These are phyloP conservation scores for Poecilia gillii DNA, from an alignment of 2,797 vertebrate species.

Conservation along the genomic window DNA sequence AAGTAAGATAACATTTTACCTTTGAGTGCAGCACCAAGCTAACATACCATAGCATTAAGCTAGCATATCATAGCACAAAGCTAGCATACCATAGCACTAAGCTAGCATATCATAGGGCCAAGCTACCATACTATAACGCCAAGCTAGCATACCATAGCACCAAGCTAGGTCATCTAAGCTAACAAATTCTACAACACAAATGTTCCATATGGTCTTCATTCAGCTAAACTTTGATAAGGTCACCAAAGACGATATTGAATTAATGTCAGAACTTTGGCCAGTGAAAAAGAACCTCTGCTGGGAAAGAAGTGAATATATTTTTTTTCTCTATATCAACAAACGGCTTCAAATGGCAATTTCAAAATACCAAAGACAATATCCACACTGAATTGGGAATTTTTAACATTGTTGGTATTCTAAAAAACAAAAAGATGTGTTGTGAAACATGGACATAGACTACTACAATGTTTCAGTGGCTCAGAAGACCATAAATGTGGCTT, in stretches of 20 bases:
- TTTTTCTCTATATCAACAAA: background rate
- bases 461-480: background rate
- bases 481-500: background rate
- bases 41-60: background rate
- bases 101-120: no score
- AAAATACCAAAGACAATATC: background rate
- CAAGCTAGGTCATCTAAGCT: background rate
- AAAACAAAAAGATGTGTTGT: background rate
- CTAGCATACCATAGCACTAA: no score
- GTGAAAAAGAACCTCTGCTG: background rate
- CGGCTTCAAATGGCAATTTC: background rate
- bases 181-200: background rate
- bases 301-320: background rate
- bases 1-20: background rate
- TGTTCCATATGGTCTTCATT: background rate
- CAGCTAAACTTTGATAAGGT: background rate
- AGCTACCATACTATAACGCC: no score
- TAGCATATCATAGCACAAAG: no score
- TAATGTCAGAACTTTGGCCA: background rate
- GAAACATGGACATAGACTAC: background rate
- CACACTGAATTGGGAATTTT: background rate
- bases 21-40: background rate
- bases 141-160: background rate
- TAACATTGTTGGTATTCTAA: background rate
- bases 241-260: background rate